These are phyloP conservation scores for Sinohyriopsis cumingii DNA, from an alignment of 2,888 invertebrate species.

Conservation along the genomic window DNA sequence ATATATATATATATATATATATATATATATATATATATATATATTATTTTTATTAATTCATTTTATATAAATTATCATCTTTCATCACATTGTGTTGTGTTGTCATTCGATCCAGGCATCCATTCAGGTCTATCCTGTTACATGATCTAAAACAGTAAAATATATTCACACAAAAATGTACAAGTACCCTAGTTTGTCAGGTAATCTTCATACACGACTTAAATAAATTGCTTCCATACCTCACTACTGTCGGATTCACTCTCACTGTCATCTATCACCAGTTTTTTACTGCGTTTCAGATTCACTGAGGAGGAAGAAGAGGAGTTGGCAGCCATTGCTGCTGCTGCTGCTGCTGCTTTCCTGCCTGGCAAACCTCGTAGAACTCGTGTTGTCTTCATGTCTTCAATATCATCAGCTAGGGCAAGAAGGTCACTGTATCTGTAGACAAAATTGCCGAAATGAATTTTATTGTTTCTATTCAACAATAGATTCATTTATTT, in stretches of 20 bases:
- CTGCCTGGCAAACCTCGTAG: constrained; percentile 55
- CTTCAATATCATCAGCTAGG: constrained; percentile 84
- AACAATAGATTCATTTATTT: too few species aligned
- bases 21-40: too few species aligned
- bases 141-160: too few species aligned
- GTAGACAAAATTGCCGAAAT: constrained; percentile 4
- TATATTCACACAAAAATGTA: background rate
- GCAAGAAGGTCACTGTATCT: constrained; percentile 87
- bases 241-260: constrained; percentile 58
- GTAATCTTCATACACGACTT: background rate
- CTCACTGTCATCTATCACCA: constrained; percentile 50
- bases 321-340: constrained; percentile 29
- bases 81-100: too few species aligned
- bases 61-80: too few species aligned
- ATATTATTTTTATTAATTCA: too few species aligned
- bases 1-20: too few species aligned
- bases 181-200: background rate
- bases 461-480: too few species aligned
- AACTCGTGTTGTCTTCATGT: constrained; percentile 71
- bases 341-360: constrained; percentile 53
- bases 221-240: constrained; percentile 24
- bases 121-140: too few species aligned
- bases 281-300: constrained; percentile 51
- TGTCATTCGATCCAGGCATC: too few species aligned
- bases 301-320: constrained; percentile 22